These are phyloP conservation scores for Micronycteris hirsuta DNA, from an alignment of 2,113 vertebrate genomes.

Conservation along the genomic window DNA sequence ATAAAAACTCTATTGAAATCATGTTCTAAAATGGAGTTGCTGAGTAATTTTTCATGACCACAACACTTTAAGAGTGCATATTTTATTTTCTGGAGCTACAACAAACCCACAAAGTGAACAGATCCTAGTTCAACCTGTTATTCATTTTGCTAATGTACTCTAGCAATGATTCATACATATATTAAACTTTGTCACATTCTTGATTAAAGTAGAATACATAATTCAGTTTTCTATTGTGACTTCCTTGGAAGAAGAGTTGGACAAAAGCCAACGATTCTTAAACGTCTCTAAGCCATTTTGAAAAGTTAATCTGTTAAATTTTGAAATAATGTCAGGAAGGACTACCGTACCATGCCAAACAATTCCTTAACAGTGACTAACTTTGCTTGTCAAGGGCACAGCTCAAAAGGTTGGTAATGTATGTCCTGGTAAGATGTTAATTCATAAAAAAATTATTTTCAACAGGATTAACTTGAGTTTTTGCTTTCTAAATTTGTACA, in stretches of 20 bases:
- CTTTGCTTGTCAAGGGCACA: slow-evolving; percentile 53
- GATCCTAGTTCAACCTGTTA: slow-evolving; percentile 53
- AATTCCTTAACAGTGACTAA: slow-evolving; percentile 47
- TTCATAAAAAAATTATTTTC: background rate
- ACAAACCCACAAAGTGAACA: slow-evolving; percentile 57
- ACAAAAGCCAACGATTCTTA: slow-evolving; percentile 69
- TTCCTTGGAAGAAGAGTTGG: slow-evolving; percentile 65
- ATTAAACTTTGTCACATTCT: slow-evolving; percentile 65
- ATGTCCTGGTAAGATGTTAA: background rate
- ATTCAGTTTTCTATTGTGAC: slow-evolving; percentile 59
- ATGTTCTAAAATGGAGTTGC: slow-evolving; percentile 15
- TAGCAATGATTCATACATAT: slow-evolving; percentile 52
- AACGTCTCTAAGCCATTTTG: slow-evolving; percentile 66
- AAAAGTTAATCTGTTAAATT: slow-evolving; percentile 71
- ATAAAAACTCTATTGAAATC: slow-evolving; percentile 37
- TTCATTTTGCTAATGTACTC: slow-evolving; percentile 51
- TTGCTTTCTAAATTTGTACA: background rate
- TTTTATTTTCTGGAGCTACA: slow-evolving; percentile 44
- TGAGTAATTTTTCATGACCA: slow-evolving; percentile 52
- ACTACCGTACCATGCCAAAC: slow-evolving; percentile 44
- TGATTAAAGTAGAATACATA: slow-evolving; percentile 66
- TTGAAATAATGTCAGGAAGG: slow-evolving; percentile 62
- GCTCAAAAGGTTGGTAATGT: slow-evolving; percentile 51
- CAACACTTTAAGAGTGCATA: slow-evolving; percentile 30
- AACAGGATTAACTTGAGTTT: background rate